Evolutionary conservation across 1,140 invertebrate genomes (phyloP), one percentile per base, ranked within the genome.

Genomic region (Caenorhabditis inopinata): DNA sequence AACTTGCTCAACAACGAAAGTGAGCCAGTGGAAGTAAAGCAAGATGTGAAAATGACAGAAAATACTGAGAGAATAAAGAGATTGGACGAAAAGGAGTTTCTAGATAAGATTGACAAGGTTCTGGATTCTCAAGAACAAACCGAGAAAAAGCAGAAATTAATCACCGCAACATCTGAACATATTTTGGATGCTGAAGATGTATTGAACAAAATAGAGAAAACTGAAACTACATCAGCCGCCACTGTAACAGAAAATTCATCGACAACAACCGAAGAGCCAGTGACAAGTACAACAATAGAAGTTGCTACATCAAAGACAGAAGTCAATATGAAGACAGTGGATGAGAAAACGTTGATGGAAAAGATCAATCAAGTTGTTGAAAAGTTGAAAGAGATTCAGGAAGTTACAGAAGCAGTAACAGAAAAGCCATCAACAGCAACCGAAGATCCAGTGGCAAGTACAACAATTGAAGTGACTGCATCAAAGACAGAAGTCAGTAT

Each of bases 1-100:
- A 75, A 75, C 29, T 21, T 75, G 42, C 16, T 75, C n/a, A 75
- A 75, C 45, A 75, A 75, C 11, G 74, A 75, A 38, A 51, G 74
- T 48, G 74, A 75, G 2, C 74, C 45, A 48, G 47, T 48, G 1
- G 74, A 47, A 45, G 76, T 77, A 9, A 77, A 75, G 23, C n/a
- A 75, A 0, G 23, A 47, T 9, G 73, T 45, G 18, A 75, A 48
- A 32, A 75, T 75, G 45, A 32, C 42, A 18, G 46, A 75, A n/a
- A 23, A 75, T 6, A 46, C 46, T 14, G 73, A n/a, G 3, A 29
- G 27, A 47, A 18, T 68, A 32, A 68, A 68, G 16, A 38, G 58
- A 38, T 68, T 68, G 32, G 58, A 68, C 38, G 48, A 47, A 32
- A 51, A 77, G 32, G 48, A 53, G 3, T 42, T 53, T 7, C 21